Evolutionary conservation across 2,888 invertebrate species (phyloP), one percentile per base, ranked within the genome.

Genomic region (Sarcophaga caerulescens): DNA sequence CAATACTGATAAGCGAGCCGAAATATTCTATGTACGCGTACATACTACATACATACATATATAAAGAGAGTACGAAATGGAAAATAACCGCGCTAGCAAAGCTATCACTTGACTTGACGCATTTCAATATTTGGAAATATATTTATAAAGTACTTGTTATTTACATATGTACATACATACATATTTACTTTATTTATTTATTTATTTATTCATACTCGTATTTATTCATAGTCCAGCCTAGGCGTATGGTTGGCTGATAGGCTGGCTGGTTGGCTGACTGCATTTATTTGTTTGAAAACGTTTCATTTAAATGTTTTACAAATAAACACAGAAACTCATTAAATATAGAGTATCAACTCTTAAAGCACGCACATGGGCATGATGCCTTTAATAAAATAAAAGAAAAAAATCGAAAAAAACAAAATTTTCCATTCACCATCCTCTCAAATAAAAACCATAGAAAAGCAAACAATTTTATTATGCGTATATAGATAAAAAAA

Each of bases 71-170:
- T 45, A 79, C 71, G 69, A 45, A 81, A 81, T 81, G 86, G 84
- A 86, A 86, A 85, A 86, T 75, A 81, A 86, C 84, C 83, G 35
- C 83, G 21, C 65, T 52, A 21, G 60, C 57, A 66, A 78, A 21
- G 60, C 47, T 75, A 78, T 76, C 85, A 82, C 35, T 85, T 85
- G 78, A 78, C 85, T 85, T 85, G 78, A 78, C 85, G 74, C 74
- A 75, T 74, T 71, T 78, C 35, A 82, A 78, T 85, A 76, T 79
- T 85, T 82, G 62, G 23, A 85, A 85, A 79, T 75, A 84, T 25
- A 78, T 68, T 80, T 80, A 82, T 71, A 70, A 79, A 19, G 19
- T 79, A 75, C 69, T 79, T 76, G 71, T 68, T 82, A 45, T 71
- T 85, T 81, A 52, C 52, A 52, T 52, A 35, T 0, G 10, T 35